Evolutionary conservation across 2,797 vertebrate genomes (phyloP).

Genomic region (Microhierax caerulescens): DNA sequence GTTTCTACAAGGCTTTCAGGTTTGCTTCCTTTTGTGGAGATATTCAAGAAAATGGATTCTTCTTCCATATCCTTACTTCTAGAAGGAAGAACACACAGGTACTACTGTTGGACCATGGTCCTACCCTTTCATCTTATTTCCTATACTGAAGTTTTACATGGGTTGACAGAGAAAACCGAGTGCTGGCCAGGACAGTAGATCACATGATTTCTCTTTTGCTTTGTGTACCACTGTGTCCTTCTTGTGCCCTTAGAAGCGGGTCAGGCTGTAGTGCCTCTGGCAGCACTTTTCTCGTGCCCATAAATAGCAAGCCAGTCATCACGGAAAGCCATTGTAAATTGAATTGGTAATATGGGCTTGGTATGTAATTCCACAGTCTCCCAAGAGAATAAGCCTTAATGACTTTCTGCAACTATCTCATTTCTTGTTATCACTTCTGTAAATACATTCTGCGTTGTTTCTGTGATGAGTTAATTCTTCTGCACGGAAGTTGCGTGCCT

Average conservation of each 20-base stretch:
- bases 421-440: neutral
- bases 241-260: neutral
- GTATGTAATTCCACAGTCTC: neutral
- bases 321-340: neutral
- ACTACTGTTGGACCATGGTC: neutral
- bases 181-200: neutral
- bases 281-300: neutral
- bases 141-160: neutral
- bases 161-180: neutral
- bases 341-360: neutral
- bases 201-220: neutral
- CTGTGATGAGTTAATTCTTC: neutral
- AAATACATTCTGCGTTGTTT: neutral
- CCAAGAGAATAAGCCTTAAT: neutral
- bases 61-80: neutral
- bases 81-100: neutral
- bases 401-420: neutral
- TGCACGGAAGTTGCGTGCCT: neutral
- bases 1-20: neutral
- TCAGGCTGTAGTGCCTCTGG: neutral
- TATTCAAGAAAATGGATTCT: accelerated
- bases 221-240: neutral
- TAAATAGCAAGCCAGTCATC: neutral
- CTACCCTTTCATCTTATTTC: neutral
- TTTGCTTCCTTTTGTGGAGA: neutral